phyloP scores from a whole-genome alignment of 2,113 vertebrate species.

The Apodemus sylvaticus region DNA sequence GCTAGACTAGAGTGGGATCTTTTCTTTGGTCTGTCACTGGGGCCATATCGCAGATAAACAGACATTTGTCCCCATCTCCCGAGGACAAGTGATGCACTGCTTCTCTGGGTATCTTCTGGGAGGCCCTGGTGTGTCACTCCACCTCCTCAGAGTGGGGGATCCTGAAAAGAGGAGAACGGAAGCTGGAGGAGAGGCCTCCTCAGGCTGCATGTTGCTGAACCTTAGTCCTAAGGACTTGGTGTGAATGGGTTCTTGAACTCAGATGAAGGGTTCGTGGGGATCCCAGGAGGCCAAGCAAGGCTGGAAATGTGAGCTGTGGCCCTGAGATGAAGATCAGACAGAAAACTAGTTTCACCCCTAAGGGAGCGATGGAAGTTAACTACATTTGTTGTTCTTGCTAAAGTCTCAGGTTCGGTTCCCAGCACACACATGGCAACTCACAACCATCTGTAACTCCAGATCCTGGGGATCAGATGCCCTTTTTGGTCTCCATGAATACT shows the following conservation, averaged over 20 bases:
- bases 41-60: neutral
- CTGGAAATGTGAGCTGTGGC: neutral
- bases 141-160: neutral
- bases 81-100: neutral
- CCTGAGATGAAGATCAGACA: neutral
- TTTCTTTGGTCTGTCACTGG: neutral
- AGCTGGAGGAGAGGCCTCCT: neutral
- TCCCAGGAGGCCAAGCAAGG: neutral
- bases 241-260: neutral
- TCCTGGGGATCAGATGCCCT: neutral
- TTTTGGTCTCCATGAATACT: neutral
- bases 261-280: neutral
- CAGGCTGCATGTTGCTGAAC: neutral
- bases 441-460: neutral
- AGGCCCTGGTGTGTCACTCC: neutral
- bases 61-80: neutral
- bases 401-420: neutral
- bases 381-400: neutral
- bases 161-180: neutral
- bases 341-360: neutral
- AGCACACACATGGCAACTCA: neutral
- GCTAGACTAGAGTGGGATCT: neutral
- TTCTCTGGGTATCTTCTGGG: neutral
- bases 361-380: neutral
- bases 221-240: neutral